Percentiles rank a stretch among this genome's conserved stretches.
These are phyloP conservation scores for Lophotis ruficrista DNA, from an alignment of 2,113 vertebrate genomes.

Conservation along the genomic window DNA sequence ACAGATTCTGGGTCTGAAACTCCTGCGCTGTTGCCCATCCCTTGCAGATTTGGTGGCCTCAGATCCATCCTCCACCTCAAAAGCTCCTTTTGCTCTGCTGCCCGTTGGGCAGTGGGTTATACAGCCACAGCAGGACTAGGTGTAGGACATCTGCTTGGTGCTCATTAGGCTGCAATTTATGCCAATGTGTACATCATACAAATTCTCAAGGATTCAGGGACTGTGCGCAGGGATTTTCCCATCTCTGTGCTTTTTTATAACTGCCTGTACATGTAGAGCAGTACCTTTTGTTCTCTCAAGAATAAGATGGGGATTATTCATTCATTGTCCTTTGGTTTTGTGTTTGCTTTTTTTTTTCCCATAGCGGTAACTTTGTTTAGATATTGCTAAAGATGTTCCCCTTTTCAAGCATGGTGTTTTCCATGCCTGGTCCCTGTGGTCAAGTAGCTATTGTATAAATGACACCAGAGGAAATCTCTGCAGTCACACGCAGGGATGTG, in stretches of 20 bases:
- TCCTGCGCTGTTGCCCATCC: neutral
- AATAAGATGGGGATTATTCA: neutral
- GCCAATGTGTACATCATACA: neutral
- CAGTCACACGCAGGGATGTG: neutral
- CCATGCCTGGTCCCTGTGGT: neutral
- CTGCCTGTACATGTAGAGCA: neutral
- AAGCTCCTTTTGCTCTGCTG: neutral
- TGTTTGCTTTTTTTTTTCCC: neutral
- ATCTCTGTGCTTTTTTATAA: neutral
- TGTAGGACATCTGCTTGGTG: neutral
- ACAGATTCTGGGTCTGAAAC: neutral
- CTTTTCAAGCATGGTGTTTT: neutral
- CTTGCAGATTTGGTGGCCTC: neutral
- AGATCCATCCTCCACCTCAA: neutral
- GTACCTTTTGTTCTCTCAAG: neutral
- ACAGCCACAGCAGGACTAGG: neutral
- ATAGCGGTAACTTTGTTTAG: neutral
- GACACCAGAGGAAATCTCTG: neutral
- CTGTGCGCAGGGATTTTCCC: neutral
- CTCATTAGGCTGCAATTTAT: neutral
- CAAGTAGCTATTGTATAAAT: neutral
- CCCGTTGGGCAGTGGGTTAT: rapidly evolving
- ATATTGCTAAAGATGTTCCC: neutral
- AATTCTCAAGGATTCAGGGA: neutral
- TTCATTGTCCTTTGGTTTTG: neutral